These are phyloP conservation scores for Pseudochaenichthys georgianus DNA, from an alignment of 2,797 vertebrate genomes.

Conservation along the genomic window DNA sequence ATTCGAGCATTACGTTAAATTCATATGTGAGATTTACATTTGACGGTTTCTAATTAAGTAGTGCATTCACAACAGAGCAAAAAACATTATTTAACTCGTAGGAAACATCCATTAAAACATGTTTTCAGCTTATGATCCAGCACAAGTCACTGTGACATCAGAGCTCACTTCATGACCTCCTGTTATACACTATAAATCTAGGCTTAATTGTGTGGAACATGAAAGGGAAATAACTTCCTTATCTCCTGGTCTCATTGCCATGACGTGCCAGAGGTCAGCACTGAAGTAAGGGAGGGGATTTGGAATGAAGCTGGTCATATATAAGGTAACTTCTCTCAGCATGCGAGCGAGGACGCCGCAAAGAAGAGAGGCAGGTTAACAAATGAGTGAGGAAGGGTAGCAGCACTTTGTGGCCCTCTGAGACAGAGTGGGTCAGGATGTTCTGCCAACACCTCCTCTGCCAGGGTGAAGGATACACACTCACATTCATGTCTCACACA, in stretches of 20 bases:
- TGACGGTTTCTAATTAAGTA: background rate
- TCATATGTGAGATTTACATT: background rate
- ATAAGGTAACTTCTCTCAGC: slow-evolving; percentile 66
- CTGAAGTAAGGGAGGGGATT: slow-evolving; percentile 54
- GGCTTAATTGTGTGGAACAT: background rate
- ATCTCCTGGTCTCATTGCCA: slow-evolving; percentile 39
- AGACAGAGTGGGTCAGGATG: slow-evolving; percentile 74
- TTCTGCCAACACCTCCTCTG: slow-evolving; percentile 78
- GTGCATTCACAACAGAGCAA: no score
- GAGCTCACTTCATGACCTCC: background rate
- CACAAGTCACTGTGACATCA: background rate
- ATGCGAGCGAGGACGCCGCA: slow-evolving; percentile 55
- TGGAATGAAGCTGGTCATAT: slow-evolving; percentile 60
- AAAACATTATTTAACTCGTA: no score
- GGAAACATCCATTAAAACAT: no score
- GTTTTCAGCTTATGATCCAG: no score
- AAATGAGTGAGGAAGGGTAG: slow-evolving; percentile 72
- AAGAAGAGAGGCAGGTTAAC: slow-evolving; percentile 73
- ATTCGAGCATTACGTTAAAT: no score
- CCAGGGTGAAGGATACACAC: slow-evolving; percentile 82
- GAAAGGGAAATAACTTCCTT: background rate
- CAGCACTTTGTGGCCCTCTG: slow-evolving; percentile 70
- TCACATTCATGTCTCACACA: slow-evolving; percentile 34
- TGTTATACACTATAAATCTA: background rate
- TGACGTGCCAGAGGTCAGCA: slow-evolving; percentile 41